Base-by-base conservation (phyloP, 2,888 invertebrate species). In the Schizaphis graminum region DNA sequence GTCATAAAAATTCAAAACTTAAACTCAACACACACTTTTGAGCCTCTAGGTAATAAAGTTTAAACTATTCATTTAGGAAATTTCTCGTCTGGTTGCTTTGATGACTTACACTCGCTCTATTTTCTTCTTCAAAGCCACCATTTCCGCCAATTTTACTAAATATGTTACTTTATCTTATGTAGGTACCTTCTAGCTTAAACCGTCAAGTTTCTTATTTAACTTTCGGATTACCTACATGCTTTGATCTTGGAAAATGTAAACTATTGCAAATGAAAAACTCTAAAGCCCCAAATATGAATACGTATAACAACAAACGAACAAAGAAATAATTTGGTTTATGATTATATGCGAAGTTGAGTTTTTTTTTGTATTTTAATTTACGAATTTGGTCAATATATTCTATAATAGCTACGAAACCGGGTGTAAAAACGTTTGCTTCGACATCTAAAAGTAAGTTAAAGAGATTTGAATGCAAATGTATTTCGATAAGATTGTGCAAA, bases 121-220 rank as follows among this genome's bases (percentile, higher is more conserved):
- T 91, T 56, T 91, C 8, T 85, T 57, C 85, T 56, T 85, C 85
- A 91, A 44, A 85, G 56, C 21, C 56, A 10, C n/a, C 8, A 56
- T 85, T 91, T 84, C 21, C 41, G n/a, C n/a, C 67, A 61, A 44
- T 24, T 67, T 67, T 90, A 90, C n/a, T 90, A 67, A 90, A 91
- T 28, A 77, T 53, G 49, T 53, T 49, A 91, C 53, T 49, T 24
- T 47, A 3, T 16, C 16, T 57, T 11, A 56, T 5, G n/a, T 11
- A 56, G 5, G n/a, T 24, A n/a, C 4, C 1, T 35, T 16, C 56
- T 28, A 26, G 4, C 4, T 56, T 4, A n/a, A 44, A 44, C 56
- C 28, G 28, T 91, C 56, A 44, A 28, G 21, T 91, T 84, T 91
- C n/a, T 67, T 67, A 85, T 85, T 85, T 91, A 44, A 85, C 84